Conservation (phyloP, 2,113 vertebrate genomes). For the Tragelaphus imberbis region DNA sequence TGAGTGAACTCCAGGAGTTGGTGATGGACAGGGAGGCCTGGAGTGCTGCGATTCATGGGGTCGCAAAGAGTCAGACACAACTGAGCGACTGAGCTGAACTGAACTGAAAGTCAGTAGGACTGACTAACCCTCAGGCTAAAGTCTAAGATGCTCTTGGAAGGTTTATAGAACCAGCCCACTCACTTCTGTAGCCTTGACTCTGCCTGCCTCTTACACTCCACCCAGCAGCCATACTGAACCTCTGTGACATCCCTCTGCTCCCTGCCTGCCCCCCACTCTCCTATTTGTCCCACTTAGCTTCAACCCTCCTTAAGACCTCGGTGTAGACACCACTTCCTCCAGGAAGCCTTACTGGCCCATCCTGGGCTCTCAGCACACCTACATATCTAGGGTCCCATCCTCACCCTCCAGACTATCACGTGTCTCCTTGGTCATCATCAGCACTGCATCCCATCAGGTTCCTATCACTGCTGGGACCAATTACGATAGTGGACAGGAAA, state of each 20-base stretch:
- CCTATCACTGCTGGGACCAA: accelerated
- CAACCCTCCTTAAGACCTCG: not conserved
- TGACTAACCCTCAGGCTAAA: not conserved
- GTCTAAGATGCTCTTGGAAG: not conserved
- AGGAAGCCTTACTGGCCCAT: not conserved
- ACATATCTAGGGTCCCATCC: no score
- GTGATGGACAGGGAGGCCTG: no score
- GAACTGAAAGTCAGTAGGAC: not conserved
- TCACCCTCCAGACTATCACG: not conserved
- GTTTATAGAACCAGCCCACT: not conserved
- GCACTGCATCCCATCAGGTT: accelerated
- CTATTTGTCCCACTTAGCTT: not conserved
- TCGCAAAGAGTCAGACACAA: no score
- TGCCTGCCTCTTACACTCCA: not conserved
- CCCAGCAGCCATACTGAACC: not conserved
- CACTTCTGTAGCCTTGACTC: not conserved
- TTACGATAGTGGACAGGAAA: not conserved
- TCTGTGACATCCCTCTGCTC: not conserved
- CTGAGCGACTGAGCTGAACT: no score
- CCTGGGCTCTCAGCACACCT: not conserved
- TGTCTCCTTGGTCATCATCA: not conserved
- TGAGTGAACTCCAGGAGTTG: no score
- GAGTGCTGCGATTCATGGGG: no score
- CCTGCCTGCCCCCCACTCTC: not conserved
- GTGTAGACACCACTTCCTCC: not conserved